Evolutionary conservation across 2,797 vertebrate genomes (phyloP).

Genomic region (Nyctalus aviator): DNA sequence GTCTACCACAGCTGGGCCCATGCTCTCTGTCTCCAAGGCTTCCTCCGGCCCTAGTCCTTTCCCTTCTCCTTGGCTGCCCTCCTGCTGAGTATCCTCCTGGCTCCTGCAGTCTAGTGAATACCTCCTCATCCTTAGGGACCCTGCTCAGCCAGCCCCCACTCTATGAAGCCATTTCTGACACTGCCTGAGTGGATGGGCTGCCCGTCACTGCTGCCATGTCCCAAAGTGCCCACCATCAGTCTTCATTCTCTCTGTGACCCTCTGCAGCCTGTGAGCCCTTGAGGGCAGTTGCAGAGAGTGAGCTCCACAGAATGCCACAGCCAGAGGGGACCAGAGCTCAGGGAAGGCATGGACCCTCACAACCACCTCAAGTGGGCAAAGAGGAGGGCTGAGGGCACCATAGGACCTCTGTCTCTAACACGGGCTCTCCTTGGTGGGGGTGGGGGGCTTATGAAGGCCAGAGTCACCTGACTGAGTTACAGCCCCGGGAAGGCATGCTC

Average conservation of each 20-base stretch:
- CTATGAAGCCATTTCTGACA: neutral
- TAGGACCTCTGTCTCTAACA: neutral
- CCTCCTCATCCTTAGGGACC: neutral
- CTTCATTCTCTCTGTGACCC: neutral
- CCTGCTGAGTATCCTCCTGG: neutral
- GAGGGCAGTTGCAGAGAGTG: neutral
- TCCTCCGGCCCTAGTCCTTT: accelerated
- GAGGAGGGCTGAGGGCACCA: neutral
- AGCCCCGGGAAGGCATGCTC: neutral
- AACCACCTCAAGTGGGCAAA: neutral
- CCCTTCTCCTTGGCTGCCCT: neutral
- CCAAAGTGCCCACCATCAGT: neutral
- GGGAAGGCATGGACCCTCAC: neutral
- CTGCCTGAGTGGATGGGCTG: neutral
- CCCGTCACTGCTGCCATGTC: neutral
- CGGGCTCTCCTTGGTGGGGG: neutral
- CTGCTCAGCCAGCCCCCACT: neutral
- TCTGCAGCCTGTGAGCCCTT: neutral
- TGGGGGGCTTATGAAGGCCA: neutral
- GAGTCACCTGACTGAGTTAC: neutral
- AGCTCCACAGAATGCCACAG: neutral
- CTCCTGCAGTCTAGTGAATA: neutral
- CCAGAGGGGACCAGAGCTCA: neutral
- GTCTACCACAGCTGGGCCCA: neutral
- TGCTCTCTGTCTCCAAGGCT: neutral